Evolutionary conservation across 2,888 invertebrate species (phyloP).

Genomic region (Bellardia bayeri): DNA sequence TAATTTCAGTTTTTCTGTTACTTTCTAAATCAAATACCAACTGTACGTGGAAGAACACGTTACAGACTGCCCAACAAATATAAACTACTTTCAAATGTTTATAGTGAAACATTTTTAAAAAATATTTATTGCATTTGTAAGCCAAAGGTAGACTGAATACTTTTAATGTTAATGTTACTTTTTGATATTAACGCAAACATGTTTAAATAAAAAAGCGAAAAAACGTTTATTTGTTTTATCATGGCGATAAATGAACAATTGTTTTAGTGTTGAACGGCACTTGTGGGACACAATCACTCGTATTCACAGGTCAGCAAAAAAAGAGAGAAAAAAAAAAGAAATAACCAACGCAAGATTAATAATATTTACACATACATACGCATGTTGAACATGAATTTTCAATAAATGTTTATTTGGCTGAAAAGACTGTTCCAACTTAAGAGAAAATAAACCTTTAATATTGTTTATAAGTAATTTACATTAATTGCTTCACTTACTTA

Average conservation of each 20-base stretch:
- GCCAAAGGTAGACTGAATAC: background rate
- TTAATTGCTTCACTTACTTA: no score
- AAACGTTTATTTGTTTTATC: conserved; percentile 70
- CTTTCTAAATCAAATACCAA: no score
- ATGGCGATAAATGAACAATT: conserved; percentile 69
- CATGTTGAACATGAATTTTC: conserved; percentile 53
- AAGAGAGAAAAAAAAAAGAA: background rate
- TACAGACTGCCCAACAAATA: background rate
- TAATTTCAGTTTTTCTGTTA: no score
- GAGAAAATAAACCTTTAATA: no score
- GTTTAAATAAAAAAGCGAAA: conserved; percentile 11
- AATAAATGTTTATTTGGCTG: conserved; percentile 37
- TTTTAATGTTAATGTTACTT: conserved; percentile 37
- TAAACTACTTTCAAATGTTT: background rate
- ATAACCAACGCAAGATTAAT: conserved; percentile 55
- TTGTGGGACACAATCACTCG: conserved; percentile 64
- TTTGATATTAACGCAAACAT: conserved; percentile 5
- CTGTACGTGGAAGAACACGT: no score
- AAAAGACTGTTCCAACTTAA: conserved; percentile 4
- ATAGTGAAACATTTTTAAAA: conserved; percentile 27
- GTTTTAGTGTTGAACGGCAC: conserved; percentile 68
- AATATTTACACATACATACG: conserved; percentile 48
- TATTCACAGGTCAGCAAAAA: conserved; percentile 51
- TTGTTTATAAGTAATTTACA: no score
- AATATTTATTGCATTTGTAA: conserved; percentile 18